These are phyloP conservation scores for Acrobasis repandana DNA, from an alignment of 2,888 invertebrate species.

Conservation along the genomic window DNA sequence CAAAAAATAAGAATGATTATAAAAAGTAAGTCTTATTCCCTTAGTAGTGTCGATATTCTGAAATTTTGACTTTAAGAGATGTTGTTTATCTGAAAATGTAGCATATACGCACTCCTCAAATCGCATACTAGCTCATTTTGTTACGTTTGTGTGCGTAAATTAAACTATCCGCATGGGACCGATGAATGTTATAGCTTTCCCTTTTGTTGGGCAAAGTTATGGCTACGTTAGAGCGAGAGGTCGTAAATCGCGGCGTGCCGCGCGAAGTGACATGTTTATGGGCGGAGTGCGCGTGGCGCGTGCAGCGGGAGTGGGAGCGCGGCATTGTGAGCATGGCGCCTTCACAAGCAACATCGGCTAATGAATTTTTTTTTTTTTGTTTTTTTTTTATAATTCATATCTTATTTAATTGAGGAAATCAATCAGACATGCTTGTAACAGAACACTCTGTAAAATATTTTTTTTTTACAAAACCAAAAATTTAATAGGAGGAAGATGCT, in stretches of 20 bases:
- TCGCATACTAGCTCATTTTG: slow-evolving; percentile 78
- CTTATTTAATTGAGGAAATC: slow-evolving; percentile 1
- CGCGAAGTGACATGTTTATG: slow-evolving; percentile 81
- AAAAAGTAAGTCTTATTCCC: not conserved
- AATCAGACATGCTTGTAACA: too few species aligned
- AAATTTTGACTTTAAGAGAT: not conserved
- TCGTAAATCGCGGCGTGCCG: slow-evolving; percentile 77
- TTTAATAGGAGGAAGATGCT: too few species aligned
- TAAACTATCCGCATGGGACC: slow-evolving; percentile 82
- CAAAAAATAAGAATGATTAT: not conserved
- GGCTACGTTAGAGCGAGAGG: slow-evolving; percentile 79
- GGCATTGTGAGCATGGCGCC: slow-evolving; percentile 79
- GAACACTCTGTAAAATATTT: too few species aligned
- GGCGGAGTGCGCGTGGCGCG: slow-evolving; percentile 73
- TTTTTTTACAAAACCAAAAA: too few species aligned
- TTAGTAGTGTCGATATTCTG: not conserved
- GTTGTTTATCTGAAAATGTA: slow-evolving; percentile 48
- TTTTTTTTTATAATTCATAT: slow-evolving; percentile 4
- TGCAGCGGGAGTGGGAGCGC: slow-evolving; percentile 64
- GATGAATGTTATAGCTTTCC: slow-evolving; percentile 82
- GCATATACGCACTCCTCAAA: slow-evolving; percentile 51
- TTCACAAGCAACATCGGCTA: slow-evolving; percentile 35
- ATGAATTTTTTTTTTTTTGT: slow-evolving; percentile 7
- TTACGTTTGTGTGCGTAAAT: slow-evolving; percentile 78
- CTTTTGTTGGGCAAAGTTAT: slow-evolving; percentile 81